Evolutionary conservation across 2,888 invertebrate genomes (phyloP), one percentile per base, ranked within the genome.

Genomic region (Cyclophora punctaria): DNA sequence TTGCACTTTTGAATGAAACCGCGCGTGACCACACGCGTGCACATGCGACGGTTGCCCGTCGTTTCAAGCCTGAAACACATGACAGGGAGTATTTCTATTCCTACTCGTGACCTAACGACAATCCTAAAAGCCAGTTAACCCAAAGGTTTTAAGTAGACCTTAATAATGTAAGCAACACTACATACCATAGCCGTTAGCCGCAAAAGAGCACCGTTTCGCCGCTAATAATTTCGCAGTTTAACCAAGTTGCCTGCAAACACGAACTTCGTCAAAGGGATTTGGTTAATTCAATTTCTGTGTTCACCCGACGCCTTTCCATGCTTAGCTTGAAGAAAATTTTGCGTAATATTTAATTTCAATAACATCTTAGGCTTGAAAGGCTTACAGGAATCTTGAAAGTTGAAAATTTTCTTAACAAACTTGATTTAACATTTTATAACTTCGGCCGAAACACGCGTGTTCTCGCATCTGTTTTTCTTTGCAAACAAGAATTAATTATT

Each of bases 231-330:
- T 73, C 67, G 56, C 73, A 72, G 71, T 71, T 71, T 67, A 76
- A 67, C 73, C 66, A 56, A 74, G 75, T 72, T 73, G 71, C 70
- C 60, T 57, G 66, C 74, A 78, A 80, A 80, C 76, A 77, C 66
- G 63, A 80, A 81, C 70, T 80, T 77, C 71, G 72, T 79, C 78
- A 79, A 79, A 79, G 75, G 75, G 78, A 77, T 75, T 76, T 73
- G 69, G 74, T 73, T 80, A 80, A 80, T 80, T 80, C 73, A 78
- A 78, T 80, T 79, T 76, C 72, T 67, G 71, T 78, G 78, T 79
- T 78, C 76, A 69, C 63, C 68, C 71, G 67, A 73, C 74, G 73
- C 70, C 74, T 71, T 75, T 66, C 65, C 65, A 62, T 72, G 68
- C 69, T 71, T 67, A 71, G 69, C 69, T 72, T 64, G 67, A 69